Conservation (phyloP, 2,797 vertebrate species). For the Euthynnus affinis region DNA sequence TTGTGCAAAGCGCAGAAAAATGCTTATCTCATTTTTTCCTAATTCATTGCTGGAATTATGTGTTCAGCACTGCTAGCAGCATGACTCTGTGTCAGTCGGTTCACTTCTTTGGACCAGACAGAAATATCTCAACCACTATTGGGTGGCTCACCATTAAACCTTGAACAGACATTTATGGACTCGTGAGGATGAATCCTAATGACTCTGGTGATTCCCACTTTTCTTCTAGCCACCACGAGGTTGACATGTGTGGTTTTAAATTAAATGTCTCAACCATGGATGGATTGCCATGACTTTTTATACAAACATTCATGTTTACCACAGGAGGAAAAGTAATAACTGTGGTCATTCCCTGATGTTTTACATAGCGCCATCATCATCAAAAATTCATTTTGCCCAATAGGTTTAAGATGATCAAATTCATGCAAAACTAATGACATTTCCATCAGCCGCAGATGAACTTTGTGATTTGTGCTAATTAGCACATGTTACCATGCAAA, state of each 20-base stretch:
- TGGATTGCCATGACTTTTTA: neutral
- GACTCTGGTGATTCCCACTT: too few species aligned
- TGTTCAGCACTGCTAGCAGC: neutral
- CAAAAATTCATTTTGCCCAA: too few species aligned
- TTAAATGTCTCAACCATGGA: neutral
- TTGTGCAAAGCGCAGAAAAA: conserved; percentile 15
- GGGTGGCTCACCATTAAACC: neutral
- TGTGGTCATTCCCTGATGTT: too few species aligned
- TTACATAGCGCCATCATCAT: too few species aligned
- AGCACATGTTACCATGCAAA: neutral
- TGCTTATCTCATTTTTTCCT: neutral
- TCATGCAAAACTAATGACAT: neutral
- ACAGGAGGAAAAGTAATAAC: neutral
- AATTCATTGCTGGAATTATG: neutral
- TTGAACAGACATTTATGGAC: neutral
- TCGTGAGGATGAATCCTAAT: neutral
- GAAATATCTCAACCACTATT: neutral
- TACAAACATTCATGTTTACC: neutral
- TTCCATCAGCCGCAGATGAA: neutral
- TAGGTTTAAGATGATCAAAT: too few species aligned
- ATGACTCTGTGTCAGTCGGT: neutral
- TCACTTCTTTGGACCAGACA: neutral
- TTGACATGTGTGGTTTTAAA: too few species aligned
- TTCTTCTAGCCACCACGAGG: too few species aligned
- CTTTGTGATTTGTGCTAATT: neutral